Conservation (phyloP, 2,797 vertebrate species). For the Cryptoprocta ferox region DNA sequence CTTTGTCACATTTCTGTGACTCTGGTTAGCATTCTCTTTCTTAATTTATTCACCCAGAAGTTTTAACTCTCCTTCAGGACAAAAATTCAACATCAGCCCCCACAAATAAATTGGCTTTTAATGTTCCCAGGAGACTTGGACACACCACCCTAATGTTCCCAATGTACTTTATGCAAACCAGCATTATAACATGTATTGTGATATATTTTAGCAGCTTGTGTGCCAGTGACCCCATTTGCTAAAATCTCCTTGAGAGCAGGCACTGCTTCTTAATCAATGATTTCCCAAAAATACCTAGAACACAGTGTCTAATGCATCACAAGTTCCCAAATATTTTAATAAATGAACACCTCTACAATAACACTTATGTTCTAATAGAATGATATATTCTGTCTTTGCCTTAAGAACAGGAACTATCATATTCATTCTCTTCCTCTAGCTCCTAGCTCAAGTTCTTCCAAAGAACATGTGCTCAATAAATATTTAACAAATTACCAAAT, state of each 20-base stretch:
- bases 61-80: not conserved
- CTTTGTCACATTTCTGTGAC: not conserved
- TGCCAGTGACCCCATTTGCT: not conserved
- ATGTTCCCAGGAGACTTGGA: not conserved
- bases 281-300: not conserved
- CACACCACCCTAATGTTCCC: not conserved
- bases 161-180: not conserved
- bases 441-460: not conserved
- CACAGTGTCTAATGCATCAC: not conserved
- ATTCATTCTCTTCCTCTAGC: not conserved
- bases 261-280: not conserved
- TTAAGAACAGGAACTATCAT: not conserved
- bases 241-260: not conserved
- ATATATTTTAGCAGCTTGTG: not conserved
- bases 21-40: not conserved
- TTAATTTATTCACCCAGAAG: not conserved
- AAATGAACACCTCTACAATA: not conserved
- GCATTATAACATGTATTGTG: not conserved
- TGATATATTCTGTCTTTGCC: not conserved
- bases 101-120: not conserved
- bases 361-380: not conserved
- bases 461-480: not conserved
- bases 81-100: not conserved
- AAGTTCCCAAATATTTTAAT: conserved; percentile 7
- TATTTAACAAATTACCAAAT: conserved; percentile 43